These are phyloP conservation scores for Smittia aterrima DNA, from an alignment of 2,888 invertebrate genomes.

Conservation along the genomic window DNA sequence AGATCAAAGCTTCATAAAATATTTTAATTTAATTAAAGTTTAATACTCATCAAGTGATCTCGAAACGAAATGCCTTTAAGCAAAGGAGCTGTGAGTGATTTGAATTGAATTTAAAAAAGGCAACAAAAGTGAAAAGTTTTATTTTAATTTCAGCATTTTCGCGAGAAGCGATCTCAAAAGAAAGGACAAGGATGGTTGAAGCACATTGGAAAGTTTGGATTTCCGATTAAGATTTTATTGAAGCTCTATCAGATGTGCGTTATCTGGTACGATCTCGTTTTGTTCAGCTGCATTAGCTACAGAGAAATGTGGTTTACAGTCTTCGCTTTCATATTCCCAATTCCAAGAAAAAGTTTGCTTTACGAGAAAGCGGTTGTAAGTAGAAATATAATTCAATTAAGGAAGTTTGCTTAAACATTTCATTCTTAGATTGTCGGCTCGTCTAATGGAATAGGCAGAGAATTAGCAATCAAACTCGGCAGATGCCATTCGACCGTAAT, in stretches of 20 bases:
- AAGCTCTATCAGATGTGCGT: slow-evolving; percentile 59
- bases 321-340: slow-evolving; percentile 58
- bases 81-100: too few relatives aligned
- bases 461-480: slow-evolving; percentile 62
- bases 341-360: slow-evolving; percentile 57
- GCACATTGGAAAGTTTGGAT: slow-evolving; percentile 20
- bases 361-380: background rate
- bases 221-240: slow-evolving; percentile 57
- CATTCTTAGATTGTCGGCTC: slow-evolving; percentile 52
- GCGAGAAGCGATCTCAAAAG: background rate
- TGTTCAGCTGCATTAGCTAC: slow-evolving; percentile 57
- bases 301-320: slow-evolving; percentile 57
- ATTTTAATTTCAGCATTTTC: background rate
- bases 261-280: slow-evolving; percentile 57
- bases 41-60: too few relatives aligned
- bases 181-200: slow-evolving; percentile 10
- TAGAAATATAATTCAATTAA: background rate
- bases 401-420: too few relatives aligned
- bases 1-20: too few relatives aligned
- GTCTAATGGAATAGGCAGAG: slow-evolving; percentile 58
- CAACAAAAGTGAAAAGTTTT: too few relatives aligned
- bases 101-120: too few relatives aligned
- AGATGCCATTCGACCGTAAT: slow-evolving; percentile 60
- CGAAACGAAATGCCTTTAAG: too few relatives aligned
- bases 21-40: too few relatives aligned